Evolutionary conservation across 2,888 invertebrate species (phyloP), one percentile per base, ranked within the genome.

Genomic region (Ichneumoninae sp.): DNA sequence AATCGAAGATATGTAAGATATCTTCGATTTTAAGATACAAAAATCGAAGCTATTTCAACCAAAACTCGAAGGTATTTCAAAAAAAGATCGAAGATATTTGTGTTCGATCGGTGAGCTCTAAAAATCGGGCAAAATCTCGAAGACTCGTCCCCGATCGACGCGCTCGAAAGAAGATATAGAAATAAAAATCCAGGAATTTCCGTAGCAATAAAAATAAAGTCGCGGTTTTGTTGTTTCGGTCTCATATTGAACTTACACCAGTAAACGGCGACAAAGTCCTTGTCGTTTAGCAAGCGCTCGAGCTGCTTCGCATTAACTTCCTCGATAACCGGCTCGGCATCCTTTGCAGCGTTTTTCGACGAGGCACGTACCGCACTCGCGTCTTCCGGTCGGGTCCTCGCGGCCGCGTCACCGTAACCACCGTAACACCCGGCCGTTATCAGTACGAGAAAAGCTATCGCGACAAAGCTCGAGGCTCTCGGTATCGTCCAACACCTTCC

Each of bases 231-330:
- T 33, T 40, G 22, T 16, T 57, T 47, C 8, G n/a, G 16, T 16
- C 16, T 30, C 3, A n/a, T 22, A 47, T 68, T 40, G 54, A 70
- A 98, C 98, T 98, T 97, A 98, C 98, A 98, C 98, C 98, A 98
- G 95, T 97, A 98, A 95, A 98, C 98, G 94, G 98, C 98, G 94
- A 98, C 98, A 95, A 97, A 98, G 95, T 98, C 98, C 96, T 98
- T 98, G 91, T 98, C 97, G 94, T 96, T 96, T 94, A 98, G 96
- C 92, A 98, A 96, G 94, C 97, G 96, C 94, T 98, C 98, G 95
- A 98, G 96, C 95, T 98, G 97, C 95, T 98, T 98, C 94, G 97
- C 96, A 94, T 97, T 97, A 95, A 98, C 98, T 95, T 98, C 98
- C 95, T 98, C 98, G 95, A 98, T 98, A 95, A 97, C 96, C 94